These are phyloP conservation scores for Phylloscopus trochiloides DNA, from an alignment of 2,113 vertebrate genomes.

Conservation along the genomic window DNA sequence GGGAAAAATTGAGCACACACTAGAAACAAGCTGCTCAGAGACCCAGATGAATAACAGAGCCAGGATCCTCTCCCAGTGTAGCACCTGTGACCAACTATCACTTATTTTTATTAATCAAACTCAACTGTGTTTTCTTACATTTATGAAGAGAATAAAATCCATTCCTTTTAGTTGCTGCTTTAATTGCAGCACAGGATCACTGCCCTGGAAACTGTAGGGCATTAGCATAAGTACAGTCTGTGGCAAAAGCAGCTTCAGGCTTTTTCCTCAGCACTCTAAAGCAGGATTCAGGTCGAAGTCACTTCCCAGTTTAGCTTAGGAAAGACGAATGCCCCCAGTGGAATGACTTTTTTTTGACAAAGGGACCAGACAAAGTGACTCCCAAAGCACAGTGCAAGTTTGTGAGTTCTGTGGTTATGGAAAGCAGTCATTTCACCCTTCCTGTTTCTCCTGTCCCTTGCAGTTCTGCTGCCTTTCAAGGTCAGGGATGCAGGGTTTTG, in stretches of 20 bases:
- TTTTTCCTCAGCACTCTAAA: neutral
- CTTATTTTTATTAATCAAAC: neutral
- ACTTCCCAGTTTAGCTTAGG: neutral
- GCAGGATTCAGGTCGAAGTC: neutral
- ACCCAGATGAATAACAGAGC: neutral
- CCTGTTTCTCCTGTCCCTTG: neutral
- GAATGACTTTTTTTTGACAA: neutral
- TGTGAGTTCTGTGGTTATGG: neutral
- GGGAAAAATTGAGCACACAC: fast-evolving
- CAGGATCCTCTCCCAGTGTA: neutral
- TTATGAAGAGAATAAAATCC: neutral
- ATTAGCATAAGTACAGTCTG: neutral
- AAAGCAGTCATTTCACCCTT: neutral
- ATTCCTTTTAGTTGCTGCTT: neutral
- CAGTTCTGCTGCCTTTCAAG: neutral
- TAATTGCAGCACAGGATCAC: neutral
- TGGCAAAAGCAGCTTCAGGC: neutral
- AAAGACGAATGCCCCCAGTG: neutral
- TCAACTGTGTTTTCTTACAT: neutral
- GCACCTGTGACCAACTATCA: neutral
- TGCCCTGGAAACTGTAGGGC: neutral
- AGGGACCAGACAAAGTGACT: neutral
- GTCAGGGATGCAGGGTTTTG: neutral
- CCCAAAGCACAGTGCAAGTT: neutral
- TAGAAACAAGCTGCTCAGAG: neutral